These are phyloP conservation scores for Sarotherodon lohbergeri DNA, from an alignment of 2,113 vertebrate species.

Conservation along the genomic window DNA sequence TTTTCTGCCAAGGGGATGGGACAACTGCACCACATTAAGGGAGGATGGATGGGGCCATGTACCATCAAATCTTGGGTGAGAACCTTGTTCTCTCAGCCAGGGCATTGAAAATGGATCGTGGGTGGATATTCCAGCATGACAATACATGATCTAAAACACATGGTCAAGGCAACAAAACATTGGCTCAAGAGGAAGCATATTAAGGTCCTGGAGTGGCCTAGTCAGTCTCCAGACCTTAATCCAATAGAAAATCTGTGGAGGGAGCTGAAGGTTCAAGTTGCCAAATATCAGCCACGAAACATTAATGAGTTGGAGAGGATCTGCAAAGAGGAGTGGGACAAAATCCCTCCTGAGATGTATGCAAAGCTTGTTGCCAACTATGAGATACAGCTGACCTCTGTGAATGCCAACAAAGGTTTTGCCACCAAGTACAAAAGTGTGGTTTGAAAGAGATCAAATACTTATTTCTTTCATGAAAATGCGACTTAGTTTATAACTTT, in stretches of 20 bases:
- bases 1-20: background rate
- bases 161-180: background rate
- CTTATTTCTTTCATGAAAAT: background rate
- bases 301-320: background rate
- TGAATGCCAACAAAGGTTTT: background rate
- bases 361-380: fast-evolving
- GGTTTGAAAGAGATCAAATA: background rate
- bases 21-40: background rate
- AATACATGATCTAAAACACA: background rate
- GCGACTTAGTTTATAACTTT: background rate
- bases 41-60: background rate
- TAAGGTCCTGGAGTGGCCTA: background rate
- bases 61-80: background rate
- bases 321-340: background rate
- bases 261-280: background rate
- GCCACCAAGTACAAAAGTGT: fast-evolving
- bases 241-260: background rate
- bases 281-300: background rate
- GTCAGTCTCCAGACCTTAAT: background rate
- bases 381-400: background rate
- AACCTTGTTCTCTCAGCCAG: background rate
- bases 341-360: background rate
- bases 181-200: background rate
- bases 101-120: background rate
- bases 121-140: background rate